Evolutionary conservation across 2,113 vertebrate species (phyloP).

Genomic region (Toxotes chatareus): DNA sequence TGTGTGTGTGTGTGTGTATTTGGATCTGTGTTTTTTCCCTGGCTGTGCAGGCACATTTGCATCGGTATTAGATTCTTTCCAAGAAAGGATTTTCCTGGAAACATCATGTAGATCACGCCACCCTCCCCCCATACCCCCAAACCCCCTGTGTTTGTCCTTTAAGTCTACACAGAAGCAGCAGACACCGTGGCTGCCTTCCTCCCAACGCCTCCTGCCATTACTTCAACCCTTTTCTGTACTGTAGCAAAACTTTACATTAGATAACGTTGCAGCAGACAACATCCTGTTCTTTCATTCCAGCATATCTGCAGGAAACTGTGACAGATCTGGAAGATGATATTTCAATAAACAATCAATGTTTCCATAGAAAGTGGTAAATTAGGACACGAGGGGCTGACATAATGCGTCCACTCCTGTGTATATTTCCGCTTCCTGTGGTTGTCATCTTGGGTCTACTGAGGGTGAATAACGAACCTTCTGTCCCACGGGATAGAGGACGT

Average conservation of each 20-base stretch:
- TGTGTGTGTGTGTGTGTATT: conserved; percentile 4
- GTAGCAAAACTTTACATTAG: conserved; percentile 17
- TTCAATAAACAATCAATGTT: conserved; percentile 54
- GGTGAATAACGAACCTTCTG: background rate
- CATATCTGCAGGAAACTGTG: conserved; percentile 63
- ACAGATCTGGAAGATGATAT: conserved; percentile 43
- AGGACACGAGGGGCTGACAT: conserved; percentile 27
- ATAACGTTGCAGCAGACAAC: conserved; percentile 22
- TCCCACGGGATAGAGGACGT: conserved; percentile 32
- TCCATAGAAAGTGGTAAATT: conserved; percentile 13
- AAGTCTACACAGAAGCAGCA: conserved; percentile 4
- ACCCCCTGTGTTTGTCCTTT: background rate
- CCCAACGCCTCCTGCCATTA: conserved; percentile 14
- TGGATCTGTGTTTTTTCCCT: background rate
- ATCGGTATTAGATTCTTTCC: conserved; percentile 42
- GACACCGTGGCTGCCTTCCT: conserved; percentile 27
- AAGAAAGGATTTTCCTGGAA: conserved; percentile 57
- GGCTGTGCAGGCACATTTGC: background rate
- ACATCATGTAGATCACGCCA: conserved; percentile 3
- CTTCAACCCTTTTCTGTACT: conserved; percentile 5
- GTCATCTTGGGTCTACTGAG: conserved; percentile 21
- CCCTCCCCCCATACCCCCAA: background rate
- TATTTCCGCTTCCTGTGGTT: conserved; percentile 57
- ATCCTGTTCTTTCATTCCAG: conserved; percentile 61
- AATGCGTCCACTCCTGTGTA: conserved; percentile 23